Evolutionary conservation across 2,113 vertebrate species (phyloP).

Genomic region (Tringa solitaria): DNA sequence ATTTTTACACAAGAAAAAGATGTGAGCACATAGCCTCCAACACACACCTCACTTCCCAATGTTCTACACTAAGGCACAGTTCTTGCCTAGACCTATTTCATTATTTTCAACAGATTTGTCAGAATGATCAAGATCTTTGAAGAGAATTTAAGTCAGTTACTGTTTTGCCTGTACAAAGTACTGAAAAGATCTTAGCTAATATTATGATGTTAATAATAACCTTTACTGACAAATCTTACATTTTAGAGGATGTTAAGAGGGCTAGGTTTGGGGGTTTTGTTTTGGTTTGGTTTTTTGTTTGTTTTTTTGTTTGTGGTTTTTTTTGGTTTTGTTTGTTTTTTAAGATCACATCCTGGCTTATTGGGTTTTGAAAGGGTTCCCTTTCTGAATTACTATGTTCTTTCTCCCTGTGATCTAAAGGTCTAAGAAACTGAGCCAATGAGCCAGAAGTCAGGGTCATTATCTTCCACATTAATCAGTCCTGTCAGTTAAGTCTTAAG

Average conservation of each 20-base stretch:
- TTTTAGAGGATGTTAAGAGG: neutral
- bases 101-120: neutral
- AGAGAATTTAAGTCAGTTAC: neutral
- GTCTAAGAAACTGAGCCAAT: constrained; percentile 49
- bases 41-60: neutral
- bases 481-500: constrained; percentile 53
- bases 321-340: neutral
- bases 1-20: neutral
- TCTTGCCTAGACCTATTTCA: neutral
- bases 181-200: neutral
- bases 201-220: neutral
- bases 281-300: neutral
- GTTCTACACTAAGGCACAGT: neutral
- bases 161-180: neutral
- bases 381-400: neutral
- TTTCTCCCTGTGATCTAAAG: constrained; percentile 25
- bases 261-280: neutral
- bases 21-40: neutral
- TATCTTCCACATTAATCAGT: constrained; percentile 43
- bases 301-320: neutral
- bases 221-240: neutral
- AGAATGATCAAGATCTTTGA: neutral
- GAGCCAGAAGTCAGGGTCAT: constrained; percentile 49
- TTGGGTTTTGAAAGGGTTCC: neutral
- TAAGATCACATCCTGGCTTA: neutral